Conservation (phyloP, 2,888 invertebrate species). For the Cantharis rustica region DNA sequence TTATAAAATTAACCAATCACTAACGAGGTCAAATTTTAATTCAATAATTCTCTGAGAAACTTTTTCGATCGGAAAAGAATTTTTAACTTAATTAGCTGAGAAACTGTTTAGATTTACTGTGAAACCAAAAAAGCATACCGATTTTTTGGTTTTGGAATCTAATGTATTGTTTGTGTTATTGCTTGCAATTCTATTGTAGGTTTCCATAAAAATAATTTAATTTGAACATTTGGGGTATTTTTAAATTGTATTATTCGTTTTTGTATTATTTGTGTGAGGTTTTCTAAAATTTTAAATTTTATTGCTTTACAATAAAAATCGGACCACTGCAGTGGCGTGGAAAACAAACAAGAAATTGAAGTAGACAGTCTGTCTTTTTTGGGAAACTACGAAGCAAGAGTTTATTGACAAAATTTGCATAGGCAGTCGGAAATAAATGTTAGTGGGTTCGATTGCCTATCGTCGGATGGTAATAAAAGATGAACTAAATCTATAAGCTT, state of each 20-base stretch:
- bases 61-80: no score
- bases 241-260: neutral
- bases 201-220: no score
- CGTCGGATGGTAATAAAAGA: neutral
- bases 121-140: no score
- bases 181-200: no score
- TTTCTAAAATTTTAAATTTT: neutral
- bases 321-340: neutral
- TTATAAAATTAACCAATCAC: no score
- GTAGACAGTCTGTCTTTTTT: neutral
- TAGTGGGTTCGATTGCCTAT: neutral
- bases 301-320: neutral
- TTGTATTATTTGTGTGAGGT: neutral
- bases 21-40: no score
- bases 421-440: neutral
- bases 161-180: no score
- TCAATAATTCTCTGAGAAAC: no score
- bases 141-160: no score
- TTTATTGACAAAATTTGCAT: neutral
- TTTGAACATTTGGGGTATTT: no score
- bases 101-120: no score
- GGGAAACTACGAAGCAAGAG: neutral
- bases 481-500: neutral
- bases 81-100: no score
- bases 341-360: neutral